Evolutionary conservation across 2,797 vertebrate genomes (phyloP), one percentile per base, ranked within the genome.

Genomic region (Pseudochromis fuscus): DNA sequence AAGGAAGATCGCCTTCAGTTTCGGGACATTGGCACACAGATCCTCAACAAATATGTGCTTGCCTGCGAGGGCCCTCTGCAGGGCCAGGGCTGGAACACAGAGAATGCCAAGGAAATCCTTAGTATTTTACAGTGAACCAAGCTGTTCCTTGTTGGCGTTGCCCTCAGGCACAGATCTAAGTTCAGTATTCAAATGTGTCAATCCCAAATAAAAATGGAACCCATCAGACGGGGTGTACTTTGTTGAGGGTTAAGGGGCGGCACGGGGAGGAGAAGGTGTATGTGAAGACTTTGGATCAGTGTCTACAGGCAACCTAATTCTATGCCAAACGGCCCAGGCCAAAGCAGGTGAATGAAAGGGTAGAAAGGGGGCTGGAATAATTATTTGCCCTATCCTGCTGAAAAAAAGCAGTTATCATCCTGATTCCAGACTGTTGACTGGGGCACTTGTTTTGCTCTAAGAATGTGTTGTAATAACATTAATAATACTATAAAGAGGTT

Each of bases 1-100:
- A 91, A 91, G 66, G 94, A 89, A 59, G 73, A 94, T 44, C 70
- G 77, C 1, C 92, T 97, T 82, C 95, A 97, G 89, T 98, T 98
- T 90, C 94, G 94, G 92, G 96, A 97, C 93, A 95, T 95, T 19
- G 97, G 97, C 81, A 96, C 95, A 76, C 95, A 94, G 81, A 94
- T 96, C 88, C 90, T 99, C 79, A 95, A 91, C 33, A 98, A 97
- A 88, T 98, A 98, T 0, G 94, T 98, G 60, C 89, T 93, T 46
- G 89, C 95, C 12, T 99, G 97, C 16, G 97, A 99, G 91, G 97
- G 97, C 58, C 96, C 96, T 30, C 91, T 99, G 55, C 95, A 95
- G 75, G 95, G 94, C 72, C 96, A 98, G 78, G 96, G 95, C 53
- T 98, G 97, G 97, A 97, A 95, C 88, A 98, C 96, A 2, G 88